Evolutionary conservation across 2,113 vertebrate species (phyloP).

Genomic region (Phylloscopus trochiloides): DNA sequence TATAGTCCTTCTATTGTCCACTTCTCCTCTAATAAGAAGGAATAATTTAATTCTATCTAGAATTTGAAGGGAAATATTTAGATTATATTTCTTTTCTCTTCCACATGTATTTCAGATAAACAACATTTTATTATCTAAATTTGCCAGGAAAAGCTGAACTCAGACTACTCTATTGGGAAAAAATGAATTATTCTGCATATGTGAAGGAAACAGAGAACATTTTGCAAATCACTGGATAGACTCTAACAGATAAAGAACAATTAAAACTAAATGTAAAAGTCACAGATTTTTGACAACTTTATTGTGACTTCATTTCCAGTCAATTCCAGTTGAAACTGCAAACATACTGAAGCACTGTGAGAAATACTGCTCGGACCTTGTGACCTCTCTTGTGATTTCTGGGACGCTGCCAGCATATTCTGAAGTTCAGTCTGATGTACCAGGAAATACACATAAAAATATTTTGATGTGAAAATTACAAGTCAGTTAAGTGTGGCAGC

Average conservation of each 20-base stretch:
- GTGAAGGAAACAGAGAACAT: not conserved
- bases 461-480: not conserved
- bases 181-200: not conserved
- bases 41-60: not conserved
- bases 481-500: not conserved
- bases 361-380: not conserved
- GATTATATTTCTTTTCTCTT: not conserved
- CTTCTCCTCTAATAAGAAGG: not conserved
- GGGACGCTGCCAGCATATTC: not conserved
- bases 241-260: not conserved
- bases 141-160: not conserved
- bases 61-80: not conserved
- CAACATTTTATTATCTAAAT: not conserved
- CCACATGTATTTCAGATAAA: not conserved
- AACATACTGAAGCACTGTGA: not conserved
- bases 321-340: not conserved
- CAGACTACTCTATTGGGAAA: not conserved
- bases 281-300: not conserved
- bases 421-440: not conserved
- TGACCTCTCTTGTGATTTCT: not conserved
- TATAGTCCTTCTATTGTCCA: not conserved
- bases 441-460: not conserved
- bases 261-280: not conserved
- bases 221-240: not conserved
- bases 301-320: not conserved